Base-by-base conservation (phyloP, 2,888 invertebrate genomes). In the Zaprionus lineosus region DNA sequence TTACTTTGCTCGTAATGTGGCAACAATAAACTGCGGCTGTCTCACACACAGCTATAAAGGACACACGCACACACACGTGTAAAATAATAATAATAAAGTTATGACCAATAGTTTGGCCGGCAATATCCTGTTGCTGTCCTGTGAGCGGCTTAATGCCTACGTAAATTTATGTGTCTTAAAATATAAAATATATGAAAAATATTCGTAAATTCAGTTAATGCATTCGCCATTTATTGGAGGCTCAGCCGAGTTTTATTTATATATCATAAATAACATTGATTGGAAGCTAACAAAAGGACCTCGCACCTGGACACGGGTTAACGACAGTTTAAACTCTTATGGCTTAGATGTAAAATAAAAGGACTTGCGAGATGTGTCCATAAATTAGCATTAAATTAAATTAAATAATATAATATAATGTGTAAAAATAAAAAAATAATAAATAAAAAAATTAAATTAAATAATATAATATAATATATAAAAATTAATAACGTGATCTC, bases 1-100 rank as follows among this genome's bases (percentile, higher is more conserved):
- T 43, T 29, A 11, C 29, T 29, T 9, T 29, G n/a, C 24, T 24
- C 24, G 24, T 24, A 8, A 77, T 77, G 71, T 65, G 74, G 37
- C 74, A 74, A 74, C 78, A 74, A 74, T 78, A 74, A 66, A 74
- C 78, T 66, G 57, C 55, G 55, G 60, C 28, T 52, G 58, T 77
- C 77, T 74, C 77, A 77, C 46, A 33, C 8, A 5, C 3, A 15
- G 15, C 14, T 6, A 14, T 15, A 15, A 15, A 33, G 15, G 4
- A 15, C 2, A 40, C 40, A 33, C n/a, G n/a, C n/a, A n/a, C n/a
- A n/a, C n/a, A n/a, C n/a, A n/a, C n/a, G n/a, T n/a, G 14, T 21
- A 6, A 57, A 34, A 58, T 16, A 26, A 33, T 36, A 37, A 46
- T 46, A 26, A 28, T 19, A 62, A 51, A 47, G 64, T 51, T 64